Evolutionary conservation across 2,888 invertebrate species (phyloP), one percentile per base, ranked within the genome.

Genomic region (Emesis furor): DNA sequence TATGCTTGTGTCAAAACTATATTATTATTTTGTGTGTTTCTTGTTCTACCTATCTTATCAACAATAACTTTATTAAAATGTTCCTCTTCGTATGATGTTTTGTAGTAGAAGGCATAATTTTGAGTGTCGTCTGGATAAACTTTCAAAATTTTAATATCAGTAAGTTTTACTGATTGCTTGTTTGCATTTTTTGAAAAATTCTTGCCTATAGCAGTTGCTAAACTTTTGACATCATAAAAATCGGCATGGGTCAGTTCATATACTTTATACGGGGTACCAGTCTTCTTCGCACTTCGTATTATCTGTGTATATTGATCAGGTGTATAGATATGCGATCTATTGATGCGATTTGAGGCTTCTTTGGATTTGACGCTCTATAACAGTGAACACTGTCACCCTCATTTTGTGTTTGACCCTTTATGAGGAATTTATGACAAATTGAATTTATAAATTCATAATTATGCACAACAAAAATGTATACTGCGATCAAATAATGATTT

Each of bases 221-320:
- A 24, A 24, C 24, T 24, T 24, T 24, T 24, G 24, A 24, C 12
- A n/a, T 51, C 51, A 51, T 51, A 51, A 51, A 51, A 51, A 51
- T 51, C 51, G n/a, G 51, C 3, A 51, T 51, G 51, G 51, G 12
- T 51, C 51, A 51, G 10, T 51, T 51, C 51, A 51, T 51, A 51
- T 51, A 51, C 51, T 51, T 51, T 51, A 51, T 51, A 51, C 14
- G 51, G 51, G 51, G 51, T 51, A n/a, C 51, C 51, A n/a, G 51
- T 12, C 51, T 24, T 24, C 51, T 51, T 51, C 51, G 51, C 10
- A 51, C 51, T 51, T 51, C 51, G 12, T 24, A 24, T 24, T 24
- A 24, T 24, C 24, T 24, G 24, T 24, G 24, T 24, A 24, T 24
- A 24, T 24, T 24, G 24, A 24, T 24, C 24, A 24, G 24, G 24